Evolutionary conservation across 1,140 invertebrate genomes (phyloP).

Genomic region (Mercenaria mercenaria): DNA sequence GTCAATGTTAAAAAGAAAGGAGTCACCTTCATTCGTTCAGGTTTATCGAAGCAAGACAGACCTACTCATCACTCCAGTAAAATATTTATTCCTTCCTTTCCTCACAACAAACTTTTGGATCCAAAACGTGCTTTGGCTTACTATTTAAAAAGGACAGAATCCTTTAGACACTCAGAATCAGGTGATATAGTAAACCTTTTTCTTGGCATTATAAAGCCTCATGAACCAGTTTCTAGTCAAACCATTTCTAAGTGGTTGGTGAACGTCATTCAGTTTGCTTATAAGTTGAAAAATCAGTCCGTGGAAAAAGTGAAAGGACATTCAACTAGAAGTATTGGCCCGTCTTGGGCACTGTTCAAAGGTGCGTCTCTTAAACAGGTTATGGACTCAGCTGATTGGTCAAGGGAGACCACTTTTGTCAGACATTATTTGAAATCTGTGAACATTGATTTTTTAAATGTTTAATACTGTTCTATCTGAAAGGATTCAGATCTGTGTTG

Average conservation of each 20-base stretch:
- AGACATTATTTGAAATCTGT: conserved; percentile 32
- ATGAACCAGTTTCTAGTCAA: conserved; percentile 35
- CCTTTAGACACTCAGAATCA: neutral
- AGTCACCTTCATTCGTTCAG: conserved; percentile 51
- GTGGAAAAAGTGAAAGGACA: too few relatives aligned
- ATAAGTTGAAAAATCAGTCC: conserved; percentile 28
- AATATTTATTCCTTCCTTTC: conserved; percentile 63
- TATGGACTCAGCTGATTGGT: too few relatives aligned
- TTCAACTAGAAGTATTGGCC: too few relatives aligned
- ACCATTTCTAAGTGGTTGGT: conserved; percentile 23
- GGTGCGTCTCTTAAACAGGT: conserved; percentile 30
- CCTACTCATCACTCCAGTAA: conserved; percentile 13
- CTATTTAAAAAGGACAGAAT: conserved; percentile 55
- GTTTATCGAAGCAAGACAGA: conserved; percentile 64
- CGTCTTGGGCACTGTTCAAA: too few relatives aligned
- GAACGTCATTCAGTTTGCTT: neutral
- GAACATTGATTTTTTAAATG: neutral
- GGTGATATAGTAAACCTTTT: conserved; percentile 21
- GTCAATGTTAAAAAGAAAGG: conserved; percentile 61
- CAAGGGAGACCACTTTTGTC: neutral
- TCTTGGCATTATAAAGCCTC: conserved; percentile 15
- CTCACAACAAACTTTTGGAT: conserved; percentile 43
- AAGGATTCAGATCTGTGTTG: too few relatives aligned
- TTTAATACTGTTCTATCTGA: neutral
- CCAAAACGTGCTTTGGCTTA: conserved; percentile 43